A percentile compares a stretch with the other conserved stretches of the same genome.
phyloP scores from a whole-genome alignment of 2,888 invertebrate genomes.

The Stegana nigrithorax region DNA sequence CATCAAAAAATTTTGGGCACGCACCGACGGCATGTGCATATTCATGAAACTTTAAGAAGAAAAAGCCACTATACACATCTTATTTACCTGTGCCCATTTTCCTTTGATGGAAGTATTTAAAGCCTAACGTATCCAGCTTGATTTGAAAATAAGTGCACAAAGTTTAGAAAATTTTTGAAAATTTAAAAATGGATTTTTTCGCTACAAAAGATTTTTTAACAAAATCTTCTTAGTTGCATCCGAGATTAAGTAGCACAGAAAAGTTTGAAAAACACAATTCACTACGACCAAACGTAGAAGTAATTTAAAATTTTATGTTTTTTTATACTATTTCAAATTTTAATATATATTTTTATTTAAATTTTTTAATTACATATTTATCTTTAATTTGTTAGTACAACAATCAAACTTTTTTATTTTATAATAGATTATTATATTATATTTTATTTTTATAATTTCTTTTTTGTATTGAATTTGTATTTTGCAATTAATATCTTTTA shows the following conservation, averaged over 20 bases:
- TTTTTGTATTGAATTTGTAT: not conserved
- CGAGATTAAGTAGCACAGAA: no score
- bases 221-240: not conserved
- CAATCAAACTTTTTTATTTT: not conserved
- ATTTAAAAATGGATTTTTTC: not conserved
- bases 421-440: not conserved
- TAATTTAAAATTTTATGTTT: conserved; percentile 3
- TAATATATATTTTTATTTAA: conserved; percentile 18
- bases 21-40: not conserved
- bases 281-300: no score
- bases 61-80: not conserved
- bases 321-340: conserved; percentile 4
- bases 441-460: not conserved
- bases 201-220: not conserved
- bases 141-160: conserved; percentile 4
- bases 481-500: not conserved
- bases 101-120: conserved; percentile 68
- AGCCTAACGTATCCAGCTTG: conserved; percentile 68
- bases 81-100: conserved; percentile 68
- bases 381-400: not conserved
- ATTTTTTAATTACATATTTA: conserved; percentile 25
- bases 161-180: not conserved
- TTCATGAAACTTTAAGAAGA: not conserved
- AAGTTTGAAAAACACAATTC: no score
- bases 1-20: no score